Base-by-base conservation (phyloP, 2,113 vertebrate species). In the Coregonus clupeaformis region DNA sequence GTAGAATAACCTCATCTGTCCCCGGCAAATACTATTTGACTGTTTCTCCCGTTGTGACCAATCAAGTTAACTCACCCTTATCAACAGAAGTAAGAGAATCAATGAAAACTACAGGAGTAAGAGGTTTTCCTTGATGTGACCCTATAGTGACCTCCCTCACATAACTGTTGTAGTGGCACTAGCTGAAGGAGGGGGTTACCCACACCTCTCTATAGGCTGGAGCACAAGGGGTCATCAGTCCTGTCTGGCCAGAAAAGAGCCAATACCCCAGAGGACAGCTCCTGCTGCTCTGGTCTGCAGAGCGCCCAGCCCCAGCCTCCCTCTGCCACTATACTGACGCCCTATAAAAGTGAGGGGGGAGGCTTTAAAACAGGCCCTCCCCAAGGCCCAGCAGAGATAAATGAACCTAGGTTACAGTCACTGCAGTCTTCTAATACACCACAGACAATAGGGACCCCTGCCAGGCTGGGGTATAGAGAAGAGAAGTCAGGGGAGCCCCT, bases 351-450 rank as follows among this genome's bases (percentile, higher is more conserved):
- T 81, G 84, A 77, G 73, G 82, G 64, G 42, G 86, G 85, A 76
- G 86, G 84, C 84, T 87, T 86, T 85, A 82, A 91, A 94, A 92
- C 66, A 74, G 73, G 87, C 91, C 93, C 94, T 94, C 92, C 89
- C 89, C 83, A 84, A 82, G 87, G 87, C 88, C 90, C 89, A 80
- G 86, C 83, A 59, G 90, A 95, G 96, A 97, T 95, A 95, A 97
- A 98, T 95, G 94, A 95, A 96, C 92, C 92, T 82, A 82, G 73
- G 90, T 93, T 95, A 94, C 94, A 94, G 94, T 95, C 92, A 96
- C 93, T 94, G 92, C 88, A 88, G 86, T 92, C 93, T 94, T 93
- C 94, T 95, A 93, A 96, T 94, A 96, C 86, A 92, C 93, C 94
- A 80, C 79, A 89, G 88, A 98, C 97, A 98, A 98, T 95, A 89